phyloP scores from a whole-genome alignment of 2,888 invertebrate genomes.

The Leptothorax acervorum region DNA sequence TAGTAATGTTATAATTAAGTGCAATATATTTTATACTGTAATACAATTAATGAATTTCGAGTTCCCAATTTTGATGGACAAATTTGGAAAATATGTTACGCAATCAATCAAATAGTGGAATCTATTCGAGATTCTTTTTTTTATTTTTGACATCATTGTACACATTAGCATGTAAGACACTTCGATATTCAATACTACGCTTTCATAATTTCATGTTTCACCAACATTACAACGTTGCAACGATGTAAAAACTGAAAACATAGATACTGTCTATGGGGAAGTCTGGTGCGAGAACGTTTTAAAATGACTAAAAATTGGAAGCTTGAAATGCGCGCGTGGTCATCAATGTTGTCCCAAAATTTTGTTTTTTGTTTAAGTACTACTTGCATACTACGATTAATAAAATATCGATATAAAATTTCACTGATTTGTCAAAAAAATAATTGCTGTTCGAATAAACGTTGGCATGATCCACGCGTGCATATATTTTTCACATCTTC shows the following conservation, averaged over 20 bases:
- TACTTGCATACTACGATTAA: not conserved
- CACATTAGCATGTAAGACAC: not conserved
- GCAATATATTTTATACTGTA: not conserved
- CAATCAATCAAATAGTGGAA: not conserved
- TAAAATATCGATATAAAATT: not conserved
- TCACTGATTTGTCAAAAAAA: conserved; percentile 41
- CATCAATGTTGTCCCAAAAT: not conserved
- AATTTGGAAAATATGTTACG: not conserved
- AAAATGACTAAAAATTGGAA: conserved; percentile 56
- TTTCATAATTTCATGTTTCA: not conserved
- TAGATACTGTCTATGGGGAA: not conserved
- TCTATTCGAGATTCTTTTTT: not conserved
- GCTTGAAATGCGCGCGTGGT: conserved; percentile 21
- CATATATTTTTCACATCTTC: conserved; percentile 3
- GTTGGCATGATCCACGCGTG: not conserved
- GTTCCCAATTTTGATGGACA: not conserved
- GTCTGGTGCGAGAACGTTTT: not conserved
- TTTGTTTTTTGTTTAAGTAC: not conserved
- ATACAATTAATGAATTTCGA: not conserved
- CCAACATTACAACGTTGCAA: not conserved
- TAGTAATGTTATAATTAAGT: not conserved
- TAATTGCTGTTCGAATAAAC: conserved; percentile 54
- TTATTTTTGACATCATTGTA: not conserved
- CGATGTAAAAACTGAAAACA: not conserved
- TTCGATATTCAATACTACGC: not conserved